Base-by-base conservation (phyloP, 1,140 invertebrate genomes). In the Nymphalis io region DNA sequence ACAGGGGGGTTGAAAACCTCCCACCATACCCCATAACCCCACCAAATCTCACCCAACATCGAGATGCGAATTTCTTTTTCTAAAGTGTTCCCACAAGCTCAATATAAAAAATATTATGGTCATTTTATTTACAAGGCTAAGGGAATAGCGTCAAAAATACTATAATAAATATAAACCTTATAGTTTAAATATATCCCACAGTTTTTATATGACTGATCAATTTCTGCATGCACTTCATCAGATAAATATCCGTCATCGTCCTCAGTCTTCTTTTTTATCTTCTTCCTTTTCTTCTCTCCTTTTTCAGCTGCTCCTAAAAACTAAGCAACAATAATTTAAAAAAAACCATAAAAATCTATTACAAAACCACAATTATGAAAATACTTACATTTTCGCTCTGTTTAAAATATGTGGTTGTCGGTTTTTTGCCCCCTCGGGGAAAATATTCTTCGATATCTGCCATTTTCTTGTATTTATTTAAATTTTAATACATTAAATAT, bases 361-460 rank as follows among this genome's bases (percentile, higher is more conserved):
- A 58, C 21, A 65, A 55, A 62, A 66, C 60, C 27, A 63, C 40
- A 58, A 33, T 57, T 53, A 46, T 60, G 27, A 16, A 53, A 18
- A 42, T 21, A 90, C 84, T 88, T 84, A 93, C 93, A 70, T 92
- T 86, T 72, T 82, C 85, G 72, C 83, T 88, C 78, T 89, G 88
- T 62, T 87, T 85, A 68, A 92, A 85, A 74, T 87, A 80, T 70
- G 81, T 85, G 27, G 79, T 73, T 12, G 83, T 89, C 44, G 88
- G 87, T 70, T 92, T 92, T 80, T 89, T 92, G n/a, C 93, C 92
- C 27, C 93, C 93, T 76, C 93, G 83, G 18, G 93, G 93, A 82
- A 93, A 93, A 72, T 90, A 91, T 77, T 92, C 87, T 65, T 92
- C 91, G 13, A 75, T 79, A 38, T 87, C 84, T 46, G 73, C 83